Conservation (phyloP, 1,140 invertebrate genomes). For the Zaprionus inermis region DNA sequence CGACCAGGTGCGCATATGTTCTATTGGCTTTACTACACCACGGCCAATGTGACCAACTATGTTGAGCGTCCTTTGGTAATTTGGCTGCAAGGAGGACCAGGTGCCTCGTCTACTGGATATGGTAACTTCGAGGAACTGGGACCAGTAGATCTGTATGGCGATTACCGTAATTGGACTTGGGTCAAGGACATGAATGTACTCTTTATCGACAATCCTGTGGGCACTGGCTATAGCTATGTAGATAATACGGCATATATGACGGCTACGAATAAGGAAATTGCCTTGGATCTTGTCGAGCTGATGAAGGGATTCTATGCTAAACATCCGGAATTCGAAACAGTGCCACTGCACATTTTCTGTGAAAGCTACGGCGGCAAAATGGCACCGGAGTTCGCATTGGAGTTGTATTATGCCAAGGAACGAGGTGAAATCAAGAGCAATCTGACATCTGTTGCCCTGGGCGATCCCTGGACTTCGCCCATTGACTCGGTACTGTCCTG, state of each 20-base stretch:
- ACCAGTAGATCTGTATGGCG: constrained; percentile 88
- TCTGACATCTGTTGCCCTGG: constrained; percentile 91
- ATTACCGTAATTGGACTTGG: constrained; percentile 90
- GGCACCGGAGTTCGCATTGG: constrained; percentile 90
- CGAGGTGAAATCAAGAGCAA: constrained; percentile 88
- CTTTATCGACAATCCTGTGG: constrained; percentile 95
- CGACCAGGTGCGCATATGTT: constrained; percentile 91
- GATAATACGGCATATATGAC: constrained; percentile 86
- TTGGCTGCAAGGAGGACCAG: constrained; percentile 92
- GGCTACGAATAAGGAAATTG: constrained; percentile 90
- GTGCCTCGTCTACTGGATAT: constrained; percentile 90
- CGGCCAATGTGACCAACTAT: constrained; percentile 85
- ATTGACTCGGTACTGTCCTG: constrained; percentile 92
- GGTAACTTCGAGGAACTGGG: constrained; percentile 93
- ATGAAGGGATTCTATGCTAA: constrained; percentile 87
- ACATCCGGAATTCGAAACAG: constrained; percentile 88
- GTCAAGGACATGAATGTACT: constrained; percentile 91
- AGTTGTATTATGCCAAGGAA: constrained; percentile 86
- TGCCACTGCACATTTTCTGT: constrained; percentile 92
- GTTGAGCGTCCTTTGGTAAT: constrained; percentile 89
- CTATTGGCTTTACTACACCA: constrained; percentile 92
- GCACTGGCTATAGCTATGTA: constrained; percentile 94
- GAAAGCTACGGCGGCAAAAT: constrained; percentile 97
- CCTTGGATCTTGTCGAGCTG: constrained; percentile 90
- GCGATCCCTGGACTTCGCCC: constrained; percentile 94